Base-by-base conservation (phyloP, 2,797 vertebrate species). In the Pseudomugil gertrudae region DNA sequence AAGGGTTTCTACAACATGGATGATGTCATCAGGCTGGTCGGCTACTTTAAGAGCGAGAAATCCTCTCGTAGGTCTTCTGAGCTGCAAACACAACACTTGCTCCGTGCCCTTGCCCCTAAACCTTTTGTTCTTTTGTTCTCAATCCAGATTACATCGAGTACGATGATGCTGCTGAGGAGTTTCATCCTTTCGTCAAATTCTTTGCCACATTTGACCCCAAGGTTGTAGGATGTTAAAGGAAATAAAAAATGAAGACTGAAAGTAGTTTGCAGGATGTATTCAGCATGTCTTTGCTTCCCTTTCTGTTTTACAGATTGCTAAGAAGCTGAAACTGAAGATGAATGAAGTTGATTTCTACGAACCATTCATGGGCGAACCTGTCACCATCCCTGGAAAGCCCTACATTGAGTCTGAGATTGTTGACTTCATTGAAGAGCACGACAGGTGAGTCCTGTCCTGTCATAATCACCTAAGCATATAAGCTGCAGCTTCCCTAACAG, bases 311-410 rank as follows among this genome's bases (percentile, higher is more conserved):
- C 81, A 98, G 96, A 95, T 95, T 45, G 96, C 95, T 62, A 95
- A 95, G 85, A 96, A 94, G 69, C 83, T 98, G 64, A 94, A 94
- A 11, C 87, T 97, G 76, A 96, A 94, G 76, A 9, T 98, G 63
- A 97, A 97, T 0, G 95, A 98, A 76, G 94, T 97, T 0, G 95
- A 96, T 63, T 97, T 97, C 85, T 97, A 96, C 0, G 96, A 97
- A 60, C 96, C 96, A 0, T 98, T 98, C 91, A 96, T 95, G 95
- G 92, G 94, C 0, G 90, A 96, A 9, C 92, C 96, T 0, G 81
- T 91, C 63, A 90, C 92, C 53, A 95, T 98, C 79, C 96, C 96
- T 1, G 94, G 95, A 72, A 96, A 95, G n/a, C 95, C 96, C 30
- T 96, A 95, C 86, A 93, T 93, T 0, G 93, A 96, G 74, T 93